Percentiles rank a stretch among this genome's conserved stretches.
phyloP scores from a whole-genome alignment of 2,888 invertebrate genomes.

The Acanthosepion pharaonis region DNA sequence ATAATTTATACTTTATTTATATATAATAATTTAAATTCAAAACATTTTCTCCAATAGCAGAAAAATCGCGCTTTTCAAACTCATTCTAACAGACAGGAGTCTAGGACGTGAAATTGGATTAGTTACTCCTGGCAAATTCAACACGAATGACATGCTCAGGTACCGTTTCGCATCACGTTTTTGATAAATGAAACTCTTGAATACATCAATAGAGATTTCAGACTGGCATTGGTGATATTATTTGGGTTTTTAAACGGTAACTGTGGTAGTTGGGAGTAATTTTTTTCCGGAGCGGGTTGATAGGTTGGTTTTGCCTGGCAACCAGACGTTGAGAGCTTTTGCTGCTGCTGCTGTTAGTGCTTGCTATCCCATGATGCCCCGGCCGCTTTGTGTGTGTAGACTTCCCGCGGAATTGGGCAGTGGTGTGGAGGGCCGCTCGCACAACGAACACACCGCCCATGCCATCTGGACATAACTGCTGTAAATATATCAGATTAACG shows the following conservation, averaged over 20 bases:
- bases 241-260: not conserved
- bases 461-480: conserved; percentile 37
- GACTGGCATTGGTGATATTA: not conserved
- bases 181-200: not conserved
- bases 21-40: no score
- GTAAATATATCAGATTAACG: conserved; percentile 49
- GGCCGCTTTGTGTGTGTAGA: conserved; percentile 55
- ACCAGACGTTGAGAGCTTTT: not conserved
- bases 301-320: not conserved
- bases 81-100: no score
- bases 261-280: not conserved
- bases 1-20: no score
- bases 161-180: not conserved
- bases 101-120: not conserved
- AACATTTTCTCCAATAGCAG: no score
- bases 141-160: not conserved
- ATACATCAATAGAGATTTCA: not conserved
- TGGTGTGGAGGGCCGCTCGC: conserved; percentile 50
- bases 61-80: no score
- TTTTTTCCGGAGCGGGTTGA: not conserved
- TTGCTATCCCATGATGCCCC: conserved; percentile 45
- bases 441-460: not conserved
- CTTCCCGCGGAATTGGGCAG: conserved; percentile 65
- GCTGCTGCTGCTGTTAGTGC: conserved; percentile 15
- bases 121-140: not conserved